phyloP scores from a whole-genome alignment of 2,888 invertebrate genomes.

The Lithophane ornitopus region DNA sequence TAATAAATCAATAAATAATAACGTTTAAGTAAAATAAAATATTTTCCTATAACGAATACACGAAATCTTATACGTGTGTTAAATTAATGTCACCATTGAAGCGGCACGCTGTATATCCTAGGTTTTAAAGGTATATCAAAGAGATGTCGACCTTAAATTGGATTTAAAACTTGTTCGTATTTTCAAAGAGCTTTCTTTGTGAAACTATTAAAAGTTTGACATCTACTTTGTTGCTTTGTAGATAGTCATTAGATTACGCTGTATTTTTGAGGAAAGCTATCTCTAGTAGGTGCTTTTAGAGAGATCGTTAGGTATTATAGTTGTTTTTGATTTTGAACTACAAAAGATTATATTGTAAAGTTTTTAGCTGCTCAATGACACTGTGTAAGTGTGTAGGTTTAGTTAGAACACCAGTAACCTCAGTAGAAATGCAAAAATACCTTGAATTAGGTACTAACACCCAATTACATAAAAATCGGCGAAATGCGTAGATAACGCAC shows the following conservation, averaged over 20 bases:
- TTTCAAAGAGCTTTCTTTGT: conserved; percentile 25
- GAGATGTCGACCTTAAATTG: conserved; percentile 3
- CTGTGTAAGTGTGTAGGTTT: not conserved
- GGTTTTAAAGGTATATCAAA: not conserved
- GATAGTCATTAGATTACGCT: conserved; percentile 26
- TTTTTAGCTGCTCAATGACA: not conserved
- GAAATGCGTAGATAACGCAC: too few relatives aligned
- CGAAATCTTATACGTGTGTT: too few relatives aligned
- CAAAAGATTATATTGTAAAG: not conserved
- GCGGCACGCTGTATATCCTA: too few relatives aligned
- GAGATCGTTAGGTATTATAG: conserved; percentile 3
- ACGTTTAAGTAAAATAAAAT: too few relatives aligned
- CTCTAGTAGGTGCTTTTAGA: not conserved
- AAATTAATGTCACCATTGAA: too few relatives aligned
- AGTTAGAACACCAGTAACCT: not conserved
- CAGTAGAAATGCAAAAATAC: not conserved
- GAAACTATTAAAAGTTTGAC: conserved; percentile 42
- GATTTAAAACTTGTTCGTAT: conserved; percentile 33
- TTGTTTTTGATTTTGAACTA: conserved; percentile 8
- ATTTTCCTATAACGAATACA: too few relatives aligned
- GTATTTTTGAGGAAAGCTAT: conserved; percentile 21
- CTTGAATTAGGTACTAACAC: too few relatives aligned
- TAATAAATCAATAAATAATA: too few relatives aligned
- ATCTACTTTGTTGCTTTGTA: conserved; percentile 10
- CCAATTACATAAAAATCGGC: not conserved